Conservation (phyloP, 35 echinoderm and acorn worm genomes). For the Strongylocentrotus purpuratus region DNA sequence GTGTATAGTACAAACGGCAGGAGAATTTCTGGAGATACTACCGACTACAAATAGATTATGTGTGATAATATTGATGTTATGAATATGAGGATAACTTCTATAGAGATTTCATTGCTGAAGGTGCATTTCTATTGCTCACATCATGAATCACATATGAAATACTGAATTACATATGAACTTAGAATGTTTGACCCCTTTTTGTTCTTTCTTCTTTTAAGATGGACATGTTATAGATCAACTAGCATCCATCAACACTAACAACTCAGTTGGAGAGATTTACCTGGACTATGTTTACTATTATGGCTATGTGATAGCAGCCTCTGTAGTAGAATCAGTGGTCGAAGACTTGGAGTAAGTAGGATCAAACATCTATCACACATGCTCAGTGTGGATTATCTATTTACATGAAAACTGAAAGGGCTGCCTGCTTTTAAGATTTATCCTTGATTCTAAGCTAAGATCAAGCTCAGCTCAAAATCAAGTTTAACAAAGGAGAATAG, state of each 20-base stretch:
- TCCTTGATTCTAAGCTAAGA: too few relatives aligned
- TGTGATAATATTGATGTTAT: too few relatives aligned
- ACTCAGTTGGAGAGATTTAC: not conserved
- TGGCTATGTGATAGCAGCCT: conserved; percentile 25
- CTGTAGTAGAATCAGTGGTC: conserved; percentile 14
- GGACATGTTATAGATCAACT: not conserved
- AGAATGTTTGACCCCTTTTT: not conserved
- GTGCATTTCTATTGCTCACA: not conserved
- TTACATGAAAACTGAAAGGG: not conserved
- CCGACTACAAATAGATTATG: too few relatives aligned
- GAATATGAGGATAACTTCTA: not conserved
- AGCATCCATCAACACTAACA: not conserved
- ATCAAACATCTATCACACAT: not conserved
- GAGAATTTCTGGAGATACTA: too few relatives aligned
- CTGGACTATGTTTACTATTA: not conserved
- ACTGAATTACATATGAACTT: not conserved
- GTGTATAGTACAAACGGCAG: too few relatives aligned
- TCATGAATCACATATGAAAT: not conserved
- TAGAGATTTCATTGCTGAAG: not conserved
- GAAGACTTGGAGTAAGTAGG: not conserved
- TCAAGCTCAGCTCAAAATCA: too few relatives aligned
- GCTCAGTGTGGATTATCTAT: not conserved
- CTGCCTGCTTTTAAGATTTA: too few relatives aligned
- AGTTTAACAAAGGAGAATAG: not conserved
- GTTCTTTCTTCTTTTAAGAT: not conserved